phyloP scores from a whole-genome alignment of 2,797 vertebrate species.

The Aphelocoma californica region DNA sequence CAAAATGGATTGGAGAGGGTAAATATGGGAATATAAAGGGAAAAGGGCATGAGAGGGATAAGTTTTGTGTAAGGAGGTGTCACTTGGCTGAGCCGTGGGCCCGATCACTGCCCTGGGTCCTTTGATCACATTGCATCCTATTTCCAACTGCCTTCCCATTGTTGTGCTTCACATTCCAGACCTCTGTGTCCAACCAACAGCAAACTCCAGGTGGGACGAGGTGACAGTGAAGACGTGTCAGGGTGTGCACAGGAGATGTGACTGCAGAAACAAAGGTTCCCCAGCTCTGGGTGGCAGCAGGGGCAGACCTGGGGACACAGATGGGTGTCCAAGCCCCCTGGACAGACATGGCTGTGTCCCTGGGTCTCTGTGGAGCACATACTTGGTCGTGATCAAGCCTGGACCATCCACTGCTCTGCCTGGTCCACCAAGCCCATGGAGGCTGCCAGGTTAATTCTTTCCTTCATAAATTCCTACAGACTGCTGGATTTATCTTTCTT shows the following conservation, averaged over 20 bases:
- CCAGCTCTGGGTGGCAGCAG: neutral
- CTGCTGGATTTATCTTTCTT: neutral
- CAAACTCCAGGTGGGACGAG: rapidly evolving
- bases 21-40: neutral
- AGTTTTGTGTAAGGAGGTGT: neutral
- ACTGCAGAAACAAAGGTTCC: neutral
- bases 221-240: rapidly evolving
- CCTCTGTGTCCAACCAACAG: neutral
- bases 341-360: neutral
- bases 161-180: neutral
- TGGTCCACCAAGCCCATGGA: neutral
- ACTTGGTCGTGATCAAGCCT: neutral
- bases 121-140: neutral
- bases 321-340: neutral
- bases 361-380: neutral
- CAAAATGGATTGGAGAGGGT: neutral
- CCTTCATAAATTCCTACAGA: neutral
- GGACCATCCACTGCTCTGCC: neutral
- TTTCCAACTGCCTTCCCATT: neutral
- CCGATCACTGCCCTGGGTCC: neutral
- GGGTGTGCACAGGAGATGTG: neutral
- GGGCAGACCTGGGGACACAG: neutral
- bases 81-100: neutral
- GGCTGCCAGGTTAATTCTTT: neutral
- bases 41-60: neutral